A percentile compares a stretch with the other conserved stretches of the same genome.
Evolutionary conservation across 2,113 vertebrate species (phyloP).

Genomic region (Cheilinus undulatus): DNA sequence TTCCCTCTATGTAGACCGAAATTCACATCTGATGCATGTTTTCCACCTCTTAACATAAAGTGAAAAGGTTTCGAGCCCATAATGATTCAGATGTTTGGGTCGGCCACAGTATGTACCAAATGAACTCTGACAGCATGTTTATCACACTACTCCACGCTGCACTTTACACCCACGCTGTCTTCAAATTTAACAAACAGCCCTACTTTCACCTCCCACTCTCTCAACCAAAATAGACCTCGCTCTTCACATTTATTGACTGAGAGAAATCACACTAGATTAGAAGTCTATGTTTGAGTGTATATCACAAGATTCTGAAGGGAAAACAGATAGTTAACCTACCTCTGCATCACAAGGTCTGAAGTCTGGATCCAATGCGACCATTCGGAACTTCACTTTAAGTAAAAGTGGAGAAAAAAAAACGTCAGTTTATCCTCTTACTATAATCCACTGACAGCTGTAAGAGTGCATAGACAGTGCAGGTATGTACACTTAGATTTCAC

Average conservation of each 20-base stretch:
- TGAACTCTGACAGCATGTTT: slow-evolving; percentile 78
- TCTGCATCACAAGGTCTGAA: slow-evolving; percentile 64
- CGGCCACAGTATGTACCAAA: slow-evolving; percentile 68
- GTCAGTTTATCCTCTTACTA: neutral
- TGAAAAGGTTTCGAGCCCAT: slow-evolving; percentile 49
- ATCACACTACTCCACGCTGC: slow-evolving; percentile 71
- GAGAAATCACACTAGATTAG: slow-evolving; percentile 37
- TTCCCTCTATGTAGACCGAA: slow-evolving; percentile 3
- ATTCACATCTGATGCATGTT: slow-evolving; percentile 24
- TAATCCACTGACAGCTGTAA: neutral
- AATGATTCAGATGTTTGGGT: slow-evolving; percentile 78
- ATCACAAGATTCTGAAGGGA: neutral
- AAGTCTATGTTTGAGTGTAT: too few relatives aligned
- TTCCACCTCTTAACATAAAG: slow-evolving; percentile 35
- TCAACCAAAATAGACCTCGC: slow-evolving; percentile 74
- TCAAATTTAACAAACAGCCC: slow-evolving; percentile 73
- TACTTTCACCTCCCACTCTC: slow-evolving; percentile 70
- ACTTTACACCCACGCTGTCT: slow-evolving; percentile 72
- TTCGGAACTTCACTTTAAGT: slow-evolving; percentile 76
- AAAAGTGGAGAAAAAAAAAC: neutral
- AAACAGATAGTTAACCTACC: slow-evolving; percentile 61
- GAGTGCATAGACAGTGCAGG: too few relatives aligned
- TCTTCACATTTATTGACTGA: slow-evolving; percentile 42
- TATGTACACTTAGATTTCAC: too few relatives aligned
- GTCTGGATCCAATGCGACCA: slow-evolving; percentile 71